Evolutionary conservation across 2,888 invertebrate species (phyloP), one percentile per base, ranked within the genome.

Genomic region (Rhagonycha lutea): DNA sequence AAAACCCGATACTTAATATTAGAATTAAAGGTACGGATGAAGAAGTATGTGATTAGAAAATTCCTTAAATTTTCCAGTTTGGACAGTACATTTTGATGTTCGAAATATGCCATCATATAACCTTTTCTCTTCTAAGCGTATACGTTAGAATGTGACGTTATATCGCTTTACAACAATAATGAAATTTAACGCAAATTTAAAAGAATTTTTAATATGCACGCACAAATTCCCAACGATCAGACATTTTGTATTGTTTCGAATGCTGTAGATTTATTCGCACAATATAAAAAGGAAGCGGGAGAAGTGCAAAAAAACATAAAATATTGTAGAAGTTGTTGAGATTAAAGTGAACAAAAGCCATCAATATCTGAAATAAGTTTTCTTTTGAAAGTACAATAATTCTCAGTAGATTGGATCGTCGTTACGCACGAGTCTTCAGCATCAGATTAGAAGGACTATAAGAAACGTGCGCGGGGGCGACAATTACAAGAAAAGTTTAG

Each of bases 401-500:
- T 75, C 75, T 68, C 70, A 32, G 47, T 65, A 71, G 70, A 68
- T 70, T 73, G 71, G 68, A 70, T 61, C 68, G 74, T 74, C 75
- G 75, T 74, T 74, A 76, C 78, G 77, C 69, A 75, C 77, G 70
- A 72, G 70, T 68, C 68, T 60, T 61, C 69, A 68, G 61, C 12
- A 69, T 72, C 73, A 76, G 70, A 76, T 76, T 73, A 72, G 70
- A 69, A 78, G 65, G 70, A 72, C 71, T 75, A 73, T 73, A 73
- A 75, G 71, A 70, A 72, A 69, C 73, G 74, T 71, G 75, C 70
- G 70, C 61, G 70, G 65, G 70, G 73, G 69, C 79, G 78, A 80
- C 79, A 80, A 80, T 80, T 79, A 79, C 79, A 79, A 73, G 78
- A 70, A 76, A 79, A 80, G 75, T 80, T 80, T 77, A 74, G 74